Percentiles rank a stretch among this genome's conserved stretches.
Evolutionary conservation across 1,140 invertebrate genomes (phyloP).

Genomic region (Caenorhabditis latens): DNA sequence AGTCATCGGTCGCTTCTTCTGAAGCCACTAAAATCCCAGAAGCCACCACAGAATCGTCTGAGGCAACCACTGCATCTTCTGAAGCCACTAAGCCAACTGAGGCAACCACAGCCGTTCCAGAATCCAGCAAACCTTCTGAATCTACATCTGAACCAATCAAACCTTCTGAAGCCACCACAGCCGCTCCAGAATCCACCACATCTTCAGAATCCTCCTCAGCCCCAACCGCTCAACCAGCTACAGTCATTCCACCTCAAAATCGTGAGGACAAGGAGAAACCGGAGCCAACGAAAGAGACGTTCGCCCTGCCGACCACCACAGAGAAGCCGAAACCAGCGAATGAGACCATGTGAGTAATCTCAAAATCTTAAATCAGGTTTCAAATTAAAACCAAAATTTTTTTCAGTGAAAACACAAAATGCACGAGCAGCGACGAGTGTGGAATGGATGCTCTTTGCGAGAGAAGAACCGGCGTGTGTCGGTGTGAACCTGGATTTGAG

Average conservation of each 20-base stretch:
- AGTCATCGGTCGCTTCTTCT: too few species aligned
- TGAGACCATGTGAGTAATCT: background rate
- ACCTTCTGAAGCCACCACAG: background rate
- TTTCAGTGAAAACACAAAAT: constrained; percentile 61
- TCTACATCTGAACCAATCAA: background rate
- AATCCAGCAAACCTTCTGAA: background rate
- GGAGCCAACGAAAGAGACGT: constrained; percentile 61
- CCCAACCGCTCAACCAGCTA: background rate
- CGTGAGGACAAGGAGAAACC: constrained; percentile 1
- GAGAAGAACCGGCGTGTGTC: constrained; percentile 67
- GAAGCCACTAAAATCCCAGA: constrained; percentile 1
- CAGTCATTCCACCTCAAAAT: constrained; percentile 31
- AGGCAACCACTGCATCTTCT: background rate
- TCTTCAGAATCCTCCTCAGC: background rate
- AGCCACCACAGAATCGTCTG: background rate
- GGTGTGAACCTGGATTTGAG: constrained; percentile 70
- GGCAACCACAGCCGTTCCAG: background rate
- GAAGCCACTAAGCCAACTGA: constrained; percentile 14
- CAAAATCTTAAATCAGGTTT: background rate
- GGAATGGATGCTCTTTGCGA: constrained; percentile 73
- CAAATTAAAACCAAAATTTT: background rate
- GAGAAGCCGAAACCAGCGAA: background rate
- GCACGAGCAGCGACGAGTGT: constrained; percentile 71
- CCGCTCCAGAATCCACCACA: background rate
- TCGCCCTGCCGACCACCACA: constrained; percentile 23